Base-by-base conservation (phyloP, 2,113 vertebrate species). In the Sciurus niger region DNA sequence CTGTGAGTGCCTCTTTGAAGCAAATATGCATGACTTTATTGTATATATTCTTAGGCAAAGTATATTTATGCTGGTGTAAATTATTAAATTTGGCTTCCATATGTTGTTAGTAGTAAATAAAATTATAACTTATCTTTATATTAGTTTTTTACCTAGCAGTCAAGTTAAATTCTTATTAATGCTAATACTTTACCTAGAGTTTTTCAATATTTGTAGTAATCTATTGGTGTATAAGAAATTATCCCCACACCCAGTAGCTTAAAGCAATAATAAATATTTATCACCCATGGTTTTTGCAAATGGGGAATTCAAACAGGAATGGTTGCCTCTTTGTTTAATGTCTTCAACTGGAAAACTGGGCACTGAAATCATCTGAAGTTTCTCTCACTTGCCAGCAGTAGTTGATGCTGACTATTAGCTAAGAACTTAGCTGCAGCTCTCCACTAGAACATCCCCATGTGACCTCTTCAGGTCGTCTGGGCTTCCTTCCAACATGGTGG, bases 141-240 rank as follows among this genome's bases (percentile, higher is more conserved):
- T 74, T 74, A 28, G 79, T 74, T 95, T 94, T 95, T 17, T 67
- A 89, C 74, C 48, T 8, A 96, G 79, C 30, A 90, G 34, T 20
- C 48, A 72, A 79, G n/a, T 32, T 83, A 89, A 95, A 84, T 74
- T 82, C 30, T 82, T 46, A 85, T n/a, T 84, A 63, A 79, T 94
- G 92, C 63, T 53, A 83, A 80, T 37, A 17, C 40, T 40, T 28
- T 58, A 93, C 34, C 55, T 92, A 67, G 48, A 84, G 53, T 48
- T 82, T 79, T 95, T 89, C 14, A 84, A 63, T 90, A 87, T 84
- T 95, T 72, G 4, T 65, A 74, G 48, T 43, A 55, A 93, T 74
- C 70, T 91, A 55, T 48, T 76, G 22, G 2, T 32, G 2, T 9
- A 3, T 17, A 43, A 76, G 13, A 77, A 91, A 51, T 91, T 51